Conservation (phyloP, 2,113 vertebrate genomes). For the Columba livia region DNA sequence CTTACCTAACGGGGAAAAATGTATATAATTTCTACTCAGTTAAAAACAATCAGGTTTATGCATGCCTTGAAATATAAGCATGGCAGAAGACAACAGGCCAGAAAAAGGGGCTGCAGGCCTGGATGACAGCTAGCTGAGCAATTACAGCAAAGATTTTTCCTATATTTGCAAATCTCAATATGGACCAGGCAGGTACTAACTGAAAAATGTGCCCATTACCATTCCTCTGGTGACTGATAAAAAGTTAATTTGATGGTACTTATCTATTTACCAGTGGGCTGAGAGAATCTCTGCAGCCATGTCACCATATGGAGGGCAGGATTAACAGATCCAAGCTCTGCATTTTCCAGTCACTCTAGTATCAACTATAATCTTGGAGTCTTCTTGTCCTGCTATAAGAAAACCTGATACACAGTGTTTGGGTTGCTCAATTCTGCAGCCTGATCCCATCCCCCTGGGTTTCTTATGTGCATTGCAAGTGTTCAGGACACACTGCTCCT, state of each 20-base stretch:
- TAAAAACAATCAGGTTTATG: neutral
- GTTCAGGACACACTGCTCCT: conserved; percentile 52
- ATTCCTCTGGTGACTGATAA: neutral
- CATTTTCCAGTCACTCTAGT: neutral
- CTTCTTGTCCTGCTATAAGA: neutral
- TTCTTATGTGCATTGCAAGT: neutral
- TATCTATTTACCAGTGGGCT: neutral
- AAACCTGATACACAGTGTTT: neutral
- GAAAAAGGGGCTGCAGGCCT: neutral
- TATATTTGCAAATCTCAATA: neutral
- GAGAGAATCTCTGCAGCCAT: neutral
- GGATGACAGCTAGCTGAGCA: neutral
- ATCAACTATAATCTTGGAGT: neutral
- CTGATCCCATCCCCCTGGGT: neutral
- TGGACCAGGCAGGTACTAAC: neutral
- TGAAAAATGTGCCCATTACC: neutral
- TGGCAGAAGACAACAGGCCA: neutral
- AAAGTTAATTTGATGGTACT: neutral
- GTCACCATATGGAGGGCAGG: neutral
- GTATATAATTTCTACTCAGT: neutral
- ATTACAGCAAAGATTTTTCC: neutral
- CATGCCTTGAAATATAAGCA: neutral
- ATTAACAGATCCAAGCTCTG: neutral
- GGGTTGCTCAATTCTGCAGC: neutral
- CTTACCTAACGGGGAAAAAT: neutral